Evolutionary conservation across 2,888 invertebrate genomes (phyloP).

Genomic region (Ptychoptera albimana): DNA sequence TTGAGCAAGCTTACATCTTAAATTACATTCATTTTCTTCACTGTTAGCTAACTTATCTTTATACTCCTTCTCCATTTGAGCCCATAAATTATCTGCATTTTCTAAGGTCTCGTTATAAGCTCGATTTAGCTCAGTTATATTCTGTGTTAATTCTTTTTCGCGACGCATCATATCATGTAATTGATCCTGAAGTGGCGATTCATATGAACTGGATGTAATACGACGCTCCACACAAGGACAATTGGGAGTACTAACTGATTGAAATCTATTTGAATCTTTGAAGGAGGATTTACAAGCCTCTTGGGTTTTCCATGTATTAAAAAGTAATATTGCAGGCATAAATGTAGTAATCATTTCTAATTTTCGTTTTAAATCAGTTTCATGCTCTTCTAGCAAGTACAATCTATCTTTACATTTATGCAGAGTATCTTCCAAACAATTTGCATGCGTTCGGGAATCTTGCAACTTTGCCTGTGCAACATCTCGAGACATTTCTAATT

Average conservation of each 20-base stretch:
- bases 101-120: constrained; percentile 55
- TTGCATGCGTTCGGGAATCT: constrained; percentile 32
- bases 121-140: constrained; percentile 40
- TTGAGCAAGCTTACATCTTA: constrained; percentile 39
- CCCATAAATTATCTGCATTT: constrained; percentile 55
- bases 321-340: constrained; percentile 44
- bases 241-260: too few relatives aligned
- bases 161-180: constrained; percentile 10
- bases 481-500: constrained; percentile 41
- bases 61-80: constrained; percentile 47
- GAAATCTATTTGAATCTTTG: too few relatives aligned
- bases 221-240: too few relatives aligned
- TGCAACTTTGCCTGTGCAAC: constrained; percentile 40
- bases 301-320: constrained; percentile 32
- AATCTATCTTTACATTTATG: constrained; percentile 38
- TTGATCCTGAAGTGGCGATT: constrained; percentile 6
- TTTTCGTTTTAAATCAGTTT: constrained; percentile 36
- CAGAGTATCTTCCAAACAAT: constrained; percentile 34
- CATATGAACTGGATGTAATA: neutral
- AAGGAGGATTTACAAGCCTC: neutral
- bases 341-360: constrained; percentile 41
- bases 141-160: constrained; percentile 19
- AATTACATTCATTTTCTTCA: constrained; percentile 30
- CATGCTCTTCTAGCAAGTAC: constrained; percentile 33
- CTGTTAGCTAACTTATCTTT: constrained; percentile 40